Percentiles rank a stretch among this genome's conserved stretches.
These are phyloP conservation scores for Phytoseiulus persimilis DNA, from an alignment of 2,888 invertebrate species.

Conservation along the genomic window DNA sequence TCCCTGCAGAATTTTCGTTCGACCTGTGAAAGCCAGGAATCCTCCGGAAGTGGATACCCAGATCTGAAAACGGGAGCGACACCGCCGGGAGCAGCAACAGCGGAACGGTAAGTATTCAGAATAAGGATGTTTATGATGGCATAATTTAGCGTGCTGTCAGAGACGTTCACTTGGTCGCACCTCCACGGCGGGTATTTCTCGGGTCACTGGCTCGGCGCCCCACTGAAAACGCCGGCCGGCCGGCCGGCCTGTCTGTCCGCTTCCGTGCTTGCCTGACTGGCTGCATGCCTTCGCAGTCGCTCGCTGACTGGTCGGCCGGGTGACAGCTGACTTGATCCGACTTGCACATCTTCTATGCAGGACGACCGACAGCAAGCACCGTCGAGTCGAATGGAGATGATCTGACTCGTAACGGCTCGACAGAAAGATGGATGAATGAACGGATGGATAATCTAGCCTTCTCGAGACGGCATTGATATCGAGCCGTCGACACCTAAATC, in stretches of 20 bases:
- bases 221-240: not conserved
- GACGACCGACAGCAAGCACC: not conserved
- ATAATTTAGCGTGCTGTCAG: not conserved
- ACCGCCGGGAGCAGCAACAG: not conserved
- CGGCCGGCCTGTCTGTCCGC: not conserved
- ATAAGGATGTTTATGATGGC: not conserved
- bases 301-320: not conserved
- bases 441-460: not conserved
- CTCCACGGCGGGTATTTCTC: not conserved
- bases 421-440: not conserved
- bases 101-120: not conserved
- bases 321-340: conserved; percentile 5
- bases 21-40: not conserved
- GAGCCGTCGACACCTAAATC: not conserved
- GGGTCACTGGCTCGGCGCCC: not conserved
- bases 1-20: not conserved
- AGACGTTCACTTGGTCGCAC: not conserved
- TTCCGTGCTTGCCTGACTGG: not conserved
- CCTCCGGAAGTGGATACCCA: not conserved
- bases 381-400: not conserved
- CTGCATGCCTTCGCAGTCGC: not conserved
- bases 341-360: not conserved
- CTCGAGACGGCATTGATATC: not conserved
- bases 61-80: not conserved
- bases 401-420: not conserved